Base-by-base conservation (phyloP, 2,113 vertebrate species). In the Hippoglossus stenolepis region DNA sequence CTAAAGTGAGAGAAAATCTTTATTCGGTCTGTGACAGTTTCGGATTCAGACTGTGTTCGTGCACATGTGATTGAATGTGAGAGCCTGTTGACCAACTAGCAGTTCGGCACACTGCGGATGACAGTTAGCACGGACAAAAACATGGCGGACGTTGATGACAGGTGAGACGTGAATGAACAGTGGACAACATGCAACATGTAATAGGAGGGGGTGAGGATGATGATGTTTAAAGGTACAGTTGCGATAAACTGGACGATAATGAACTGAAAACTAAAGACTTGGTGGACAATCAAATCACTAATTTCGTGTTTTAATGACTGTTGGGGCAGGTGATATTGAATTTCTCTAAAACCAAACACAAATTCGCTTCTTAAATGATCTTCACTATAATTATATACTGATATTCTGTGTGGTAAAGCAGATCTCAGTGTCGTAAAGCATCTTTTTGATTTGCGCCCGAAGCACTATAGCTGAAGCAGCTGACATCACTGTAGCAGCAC, bases 61-160 rank as follows among this genome's bases (percentile, higher is more conserved):
- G 17, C 12, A 43, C 11, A 43, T 43, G 40, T 43, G 31, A 35
- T 11, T n/a, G 47, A 18, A 51, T 4, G 31, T 35, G 18, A 80
- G 86, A 93, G 90, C 90, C 92, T 92, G 91, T 91, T 91, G 90
- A 93, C 91, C 88, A 91, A 75, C 70, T 3, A 78, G 78, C 73
- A 80, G 83, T 78, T 87, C 31, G 83, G 89, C 90, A 92, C 90
- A 88, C 81, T 18, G 77, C 87, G 6, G 31, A 57, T 47, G 65
- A 90, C 82, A 38, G 86, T 85, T 77, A 91, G 84, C 90, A 82
- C 58, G 80, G 86, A 85, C 89, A 87, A 51, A 69, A 86, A 91
- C 88, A 87, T 79, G 77, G 85, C 75, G 70, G 83, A 90, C 84
- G 53, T 53, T 75, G 75, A 83, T 65, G 85, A 92, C 87, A 81